Conservation (phyloP, 2,113 vertebrate genomes). For the Ptychochromis oligacanthus region DNA sequence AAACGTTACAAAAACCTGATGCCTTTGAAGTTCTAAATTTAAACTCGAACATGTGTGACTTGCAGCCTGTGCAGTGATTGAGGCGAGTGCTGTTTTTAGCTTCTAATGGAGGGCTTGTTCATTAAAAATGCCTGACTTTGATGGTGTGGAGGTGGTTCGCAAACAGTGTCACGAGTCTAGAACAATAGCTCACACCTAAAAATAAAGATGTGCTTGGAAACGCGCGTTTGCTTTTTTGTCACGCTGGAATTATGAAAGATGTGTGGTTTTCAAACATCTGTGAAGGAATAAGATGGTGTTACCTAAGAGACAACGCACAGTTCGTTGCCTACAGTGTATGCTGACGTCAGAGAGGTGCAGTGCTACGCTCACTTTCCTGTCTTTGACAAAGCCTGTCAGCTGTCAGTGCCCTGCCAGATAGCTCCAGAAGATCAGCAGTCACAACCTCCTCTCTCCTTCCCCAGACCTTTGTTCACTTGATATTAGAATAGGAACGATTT, state of each 20-base stretch:
- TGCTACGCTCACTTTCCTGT: conserved; percentile 1
- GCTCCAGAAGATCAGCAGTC: conserved; percentile 9
- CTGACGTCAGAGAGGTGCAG: background rate
- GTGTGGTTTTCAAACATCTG: background rate
- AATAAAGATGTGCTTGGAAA: conserved; percentile 38
- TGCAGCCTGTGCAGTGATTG: conserved; percentile 27
- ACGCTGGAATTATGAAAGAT: conserved; percentile 12
- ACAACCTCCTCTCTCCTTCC: background rate
- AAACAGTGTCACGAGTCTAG: conserved; percentile 39
- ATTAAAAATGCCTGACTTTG: conserved; percentile 42
- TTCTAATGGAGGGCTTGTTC: conserved; percentile 38
- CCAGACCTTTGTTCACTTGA: conserved; percentile 10
- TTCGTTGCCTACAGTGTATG: background rate
- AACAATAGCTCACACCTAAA: conserved; percentile 50
- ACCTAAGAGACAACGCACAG: conserved; percentile 25
- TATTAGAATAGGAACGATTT: conserved; percentile 7
- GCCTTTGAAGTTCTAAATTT: conserved; percentile 34
- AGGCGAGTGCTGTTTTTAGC: conserved; percentile 25
- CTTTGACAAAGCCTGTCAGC: background rate
- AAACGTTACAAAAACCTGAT: background rate
- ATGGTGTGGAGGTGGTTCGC: conserved; percentile 42
- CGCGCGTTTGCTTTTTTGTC: background rate
- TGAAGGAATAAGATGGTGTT: conserved; percentile 23
- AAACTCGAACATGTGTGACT: conserved; percentile 12
- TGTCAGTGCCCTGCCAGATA: conserved; percentile 29